Evolutionary conservation across 1,140 invertebrate genomes (phyloP).

Genomic region (Caenorhabditis briggsae): DNA sequence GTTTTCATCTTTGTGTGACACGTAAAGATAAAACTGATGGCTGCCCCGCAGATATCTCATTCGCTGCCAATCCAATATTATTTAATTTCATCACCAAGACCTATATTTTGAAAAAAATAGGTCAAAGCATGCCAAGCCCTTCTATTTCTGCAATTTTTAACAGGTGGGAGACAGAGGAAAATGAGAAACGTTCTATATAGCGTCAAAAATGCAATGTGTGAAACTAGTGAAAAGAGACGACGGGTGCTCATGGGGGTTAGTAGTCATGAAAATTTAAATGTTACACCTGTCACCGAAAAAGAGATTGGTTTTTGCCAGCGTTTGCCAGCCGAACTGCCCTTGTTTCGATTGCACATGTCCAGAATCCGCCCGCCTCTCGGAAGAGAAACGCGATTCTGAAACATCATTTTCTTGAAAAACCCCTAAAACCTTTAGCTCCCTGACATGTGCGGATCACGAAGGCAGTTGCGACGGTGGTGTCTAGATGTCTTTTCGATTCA

Average conservation of each 20-base stretch:
- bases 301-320: neutral
- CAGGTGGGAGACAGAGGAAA: neutral
- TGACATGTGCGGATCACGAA: conserved; percentile 35
- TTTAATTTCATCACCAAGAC: conserved; percentile 5
- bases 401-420: neutral
- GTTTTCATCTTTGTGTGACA: neutral
- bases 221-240: neutral
- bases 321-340: conserved; percentile 8
- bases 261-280: conserved; percentile 38
- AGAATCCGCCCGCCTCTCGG: neutral
- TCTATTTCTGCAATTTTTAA: neutral
- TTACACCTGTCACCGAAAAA: conserved; percentile 34
- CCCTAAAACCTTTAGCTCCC: neutral
- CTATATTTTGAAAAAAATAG: no score
- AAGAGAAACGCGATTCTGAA: neutral
- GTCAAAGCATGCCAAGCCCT: neutral
- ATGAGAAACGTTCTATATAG: neutral
- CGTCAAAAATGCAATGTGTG: no score
- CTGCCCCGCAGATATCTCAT: neutral
- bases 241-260: conserved; percentile 3
- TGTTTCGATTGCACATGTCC: neutral
- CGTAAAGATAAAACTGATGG: neutral
- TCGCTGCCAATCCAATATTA: conserved; percentile 25
- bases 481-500: no score
- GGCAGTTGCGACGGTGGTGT: neutral